A percentile compares a stretch with the other conserved stretches of the same genome.
Conservation (phyloP, 2,888 invertebrate genomes). For the Cryptosula pallasiana region DNA sequence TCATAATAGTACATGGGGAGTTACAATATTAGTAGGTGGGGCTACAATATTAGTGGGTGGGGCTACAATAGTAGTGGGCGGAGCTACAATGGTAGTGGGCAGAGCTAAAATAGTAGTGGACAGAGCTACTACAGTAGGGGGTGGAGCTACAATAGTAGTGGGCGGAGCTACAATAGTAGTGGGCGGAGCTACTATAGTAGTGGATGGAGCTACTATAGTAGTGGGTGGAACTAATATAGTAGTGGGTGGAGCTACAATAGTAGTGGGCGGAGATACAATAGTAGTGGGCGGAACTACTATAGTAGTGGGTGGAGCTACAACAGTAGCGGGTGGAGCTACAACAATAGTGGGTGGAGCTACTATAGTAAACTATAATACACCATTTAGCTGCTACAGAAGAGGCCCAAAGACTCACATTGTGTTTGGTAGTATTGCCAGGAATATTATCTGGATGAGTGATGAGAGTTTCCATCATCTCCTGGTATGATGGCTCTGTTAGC, state of each 20-base stretch:
- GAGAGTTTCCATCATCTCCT: slow-evolving; percentile 20
- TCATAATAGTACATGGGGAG: background rate
- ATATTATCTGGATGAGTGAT: slow-evolving; percentile 15
- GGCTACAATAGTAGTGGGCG: background rate
- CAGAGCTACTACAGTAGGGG: background rate
- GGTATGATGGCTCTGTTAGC: slow-evolving; percentile 75
- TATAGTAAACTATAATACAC: no score
- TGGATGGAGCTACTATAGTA: background rate
- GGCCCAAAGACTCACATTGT: slow-evolving; percentile 22
- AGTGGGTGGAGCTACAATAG: background rate
- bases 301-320: background rate
- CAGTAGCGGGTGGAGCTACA: background rate
- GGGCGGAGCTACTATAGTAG: background rate
- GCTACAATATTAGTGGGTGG: background rate
- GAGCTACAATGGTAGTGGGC: background rate
- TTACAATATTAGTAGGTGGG: background rate
- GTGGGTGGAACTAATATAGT: background rate
- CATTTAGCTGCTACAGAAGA: no score
- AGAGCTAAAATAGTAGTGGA: background rate
- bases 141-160: background rate
- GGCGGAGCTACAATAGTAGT: background rate
- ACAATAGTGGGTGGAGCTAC: background rate
- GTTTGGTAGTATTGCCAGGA: background rate
- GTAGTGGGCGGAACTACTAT: background rate
- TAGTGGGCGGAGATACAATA: background rate